Base-by-base conservation (phyloP, 2,113 vertebrate genomes). In the Brienomyrus longianalis region DNA sequence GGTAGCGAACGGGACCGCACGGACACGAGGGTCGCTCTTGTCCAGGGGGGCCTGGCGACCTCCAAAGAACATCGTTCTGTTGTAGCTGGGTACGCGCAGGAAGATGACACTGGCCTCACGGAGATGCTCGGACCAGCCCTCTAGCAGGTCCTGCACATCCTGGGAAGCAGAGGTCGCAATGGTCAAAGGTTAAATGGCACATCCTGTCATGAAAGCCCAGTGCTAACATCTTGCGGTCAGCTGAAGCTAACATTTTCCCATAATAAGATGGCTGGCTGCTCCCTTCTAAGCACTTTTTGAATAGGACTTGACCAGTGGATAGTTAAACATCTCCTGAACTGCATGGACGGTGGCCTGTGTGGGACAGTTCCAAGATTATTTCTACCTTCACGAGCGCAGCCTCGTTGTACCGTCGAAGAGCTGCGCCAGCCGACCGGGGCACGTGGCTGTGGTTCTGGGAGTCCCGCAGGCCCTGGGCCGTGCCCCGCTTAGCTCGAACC, bases 61-160 rank as follows among this genome's bases (percentile, higher is more conserved):
- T 0, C 97, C 92, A 0, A 97, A 97, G 89, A 99, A 98, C 80
- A 97, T 95, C 0, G 89, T 93, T 50, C 93, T 96, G 91, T 97
- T 97, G 92, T 97, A 97, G 88, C 92, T 95, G 0, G 97, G 97
- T 0, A 95, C 96, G 11, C 95, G 96, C 10, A 99, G 90, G 62
- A 98, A 97, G 92, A 99, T 94, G 7, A 94, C 95, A 86, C 95
- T 95, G 66, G 98, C 97, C 89, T 95, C 95, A 10, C 74, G 92
- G 89, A 99, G 92, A 31, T 96, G 94, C 88, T 96, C 94, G 0
- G 94, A 91, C 98, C 98, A 99, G 90, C 89, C 93, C 90, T 94
- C 91, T 90, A 99, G 93, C 88, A 99, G 95, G n/a, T 99, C 97
- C 91, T 97, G 97, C 91, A 99, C 96, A 45, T 98, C 98, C 98